phyloP scores from a whole-genome alignment of 35 echinoderm and acorn worm genomes.

The Ptychodera flava region DNA sequence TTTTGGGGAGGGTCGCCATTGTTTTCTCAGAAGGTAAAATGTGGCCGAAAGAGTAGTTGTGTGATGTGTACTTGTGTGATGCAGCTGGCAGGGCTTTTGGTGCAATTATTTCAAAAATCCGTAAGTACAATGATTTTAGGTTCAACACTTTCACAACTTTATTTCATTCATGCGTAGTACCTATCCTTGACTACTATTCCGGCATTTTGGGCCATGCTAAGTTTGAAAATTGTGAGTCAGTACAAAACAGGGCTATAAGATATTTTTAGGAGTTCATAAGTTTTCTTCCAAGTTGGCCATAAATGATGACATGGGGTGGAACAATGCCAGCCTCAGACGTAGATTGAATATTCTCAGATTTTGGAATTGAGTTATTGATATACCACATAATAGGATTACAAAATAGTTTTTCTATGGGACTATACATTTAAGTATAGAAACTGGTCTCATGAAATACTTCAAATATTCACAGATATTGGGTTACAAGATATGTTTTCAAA shows the following conservation, averaged over 20 bases:
- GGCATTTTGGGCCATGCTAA: neutral
- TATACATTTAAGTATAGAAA: neutral
- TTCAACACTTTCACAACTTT: neutral
- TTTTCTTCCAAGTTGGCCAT: neutral
- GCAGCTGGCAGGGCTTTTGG: neutral
- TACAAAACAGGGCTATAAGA: neutral
- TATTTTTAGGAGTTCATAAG: neutral
- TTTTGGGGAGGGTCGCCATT: no score
- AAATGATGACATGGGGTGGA: neutral
- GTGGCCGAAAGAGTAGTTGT: no score
- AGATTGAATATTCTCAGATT: neutral
- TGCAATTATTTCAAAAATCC: neutral
- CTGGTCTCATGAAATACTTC: neutral
- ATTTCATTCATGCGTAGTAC: neutral
- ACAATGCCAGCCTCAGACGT: neutral
- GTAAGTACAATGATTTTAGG: neutral
- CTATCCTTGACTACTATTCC: neutral
- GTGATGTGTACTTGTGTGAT: no score
- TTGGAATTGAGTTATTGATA: neutral
- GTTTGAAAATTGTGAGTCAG: neutral
- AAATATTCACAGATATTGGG: neutral
- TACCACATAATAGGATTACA: neutral
- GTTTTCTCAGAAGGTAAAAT: no score
- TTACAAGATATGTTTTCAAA: neutral
- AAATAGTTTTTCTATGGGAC: neutral